Percentiles rank a stretch among this genome's conserved stretches.
phyloP scores from a whole-genome alignment of 2,797 vertebrate species.

The Pelobates cultripes region DNA sequence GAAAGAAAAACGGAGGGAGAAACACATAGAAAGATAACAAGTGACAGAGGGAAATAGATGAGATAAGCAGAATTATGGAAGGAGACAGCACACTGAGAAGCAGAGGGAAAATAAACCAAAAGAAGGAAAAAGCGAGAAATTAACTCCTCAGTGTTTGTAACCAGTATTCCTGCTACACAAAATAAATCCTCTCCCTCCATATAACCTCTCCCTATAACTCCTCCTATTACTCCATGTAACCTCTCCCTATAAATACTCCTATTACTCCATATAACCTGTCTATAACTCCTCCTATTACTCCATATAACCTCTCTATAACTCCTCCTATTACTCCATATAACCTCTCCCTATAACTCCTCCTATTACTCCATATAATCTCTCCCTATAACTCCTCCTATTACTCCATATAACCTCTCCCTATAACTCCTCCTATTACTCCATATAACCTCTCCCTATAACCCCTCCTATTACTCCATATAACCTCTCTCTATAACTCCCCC shows the following conservation, averaged over 20 bases:
- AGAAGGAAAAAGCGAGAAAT: neutral
- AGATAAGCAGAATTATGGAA: conserved; percentile 47
- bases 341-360: neutral
- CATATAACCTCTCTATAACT: too few relatives aligned
- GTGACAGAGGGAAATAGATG: conserved; percentile 48
- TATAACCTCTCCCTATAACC: too few relatives aligned
- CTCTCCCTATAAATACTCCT: too few relatives aligned
- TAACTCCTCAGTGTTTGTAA: conserved; percentile 14
- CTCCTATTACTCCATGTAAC: neutral
- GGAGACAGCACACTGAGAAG: conserved; percentile 39
- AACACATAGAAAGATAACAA: conserved; percentile 41
- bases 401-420: neutral
- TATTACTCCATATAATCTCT: neutral
- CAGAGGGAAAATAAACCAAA: conserved; percentile 10
- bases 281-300: too few relatives aligned
- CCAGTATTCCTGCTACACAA: neutral
- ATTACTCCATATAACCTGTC: too few relatives aligned
- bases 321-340: too few relatives aligned
- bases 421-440: too few relatives aligned
- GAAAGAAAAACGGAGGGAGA: conserved; percentile 38
- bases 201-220: neutral
- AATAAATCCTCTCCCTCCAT: neutral
- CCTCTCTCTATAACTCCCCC: too few relatives aligned
- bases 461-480: too few relatives aligned
- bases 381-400: neutral